phyloP scores from a whole-genome alignment of 37 sponge, comb jelly and placozoan species.

The Lycopodina hypogea region DNA sequence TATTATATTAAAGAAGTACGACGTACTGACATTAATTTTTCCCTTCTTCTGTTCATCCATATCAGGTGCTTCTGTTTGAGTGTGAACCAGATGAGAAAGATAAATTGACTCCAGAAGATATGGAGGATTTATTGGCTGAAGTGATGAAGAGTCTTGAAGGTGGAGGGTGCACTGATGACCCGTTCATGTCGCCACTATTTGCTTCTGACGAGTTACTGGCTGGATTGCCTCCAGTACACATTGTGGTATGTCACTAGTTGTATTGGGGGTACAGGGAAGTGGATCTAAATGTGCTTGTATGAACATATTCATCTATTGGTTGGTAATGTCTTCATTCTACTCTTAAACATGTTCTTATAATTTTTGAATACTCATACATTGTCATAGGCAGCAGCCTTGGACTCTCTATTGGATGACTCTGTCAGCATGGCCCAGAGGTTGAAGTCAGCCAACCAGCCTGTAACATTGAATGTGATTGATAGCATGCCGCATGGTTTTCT shows the following conservation, averaged over 20 bases:
- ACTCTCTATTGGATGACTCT: constrained; percentile 87
- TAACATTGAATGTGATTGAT: constrained; percentile 56
- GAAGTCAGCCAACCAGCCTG: constrained; percentile 57
- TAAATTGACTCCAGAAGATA: constrained; percentile 26
- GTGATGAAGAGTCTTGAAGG: constrained; percentile 41
- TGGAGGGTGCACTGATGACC: constrained; percentile 45
- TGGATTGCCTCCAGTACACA: constrained; percentile 78
- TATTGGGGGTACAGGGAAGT: not conserved
- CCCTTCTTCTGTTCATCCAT: no score
- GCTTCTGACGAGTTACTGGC: constrained; percentile 65
- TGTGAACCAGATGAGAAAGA: constrained; percentile 33
- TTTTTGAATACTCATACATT: not conserved
- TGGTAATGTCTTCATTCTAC: not conserved
- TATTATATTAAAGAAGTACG: no score
- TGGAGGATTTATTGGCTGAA: constrained; percentile 43
- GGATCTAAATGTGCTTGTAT: not conserved
- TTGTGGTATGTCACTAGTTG: constrained; percentile 64
- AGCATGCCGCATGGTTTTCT: constrained; percentile 85
- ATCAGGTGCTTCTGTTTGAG: not conserved
- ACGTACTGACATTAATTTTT: no score
- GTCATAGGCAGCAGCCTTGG: constrained; percentile 71
- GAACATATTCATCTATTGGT: not conserved
- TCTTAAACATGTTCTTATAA: not conserved
- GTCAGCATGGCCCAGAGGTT: constrained; percentile 78
- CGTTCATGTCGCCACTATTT: constrained; percentile 83